These are phyloP conservation scores for Scotopteryx bipunctaria DNA, from an alignment of 2,888 invertebrate species.

Conservation along the genomic window DNA sequence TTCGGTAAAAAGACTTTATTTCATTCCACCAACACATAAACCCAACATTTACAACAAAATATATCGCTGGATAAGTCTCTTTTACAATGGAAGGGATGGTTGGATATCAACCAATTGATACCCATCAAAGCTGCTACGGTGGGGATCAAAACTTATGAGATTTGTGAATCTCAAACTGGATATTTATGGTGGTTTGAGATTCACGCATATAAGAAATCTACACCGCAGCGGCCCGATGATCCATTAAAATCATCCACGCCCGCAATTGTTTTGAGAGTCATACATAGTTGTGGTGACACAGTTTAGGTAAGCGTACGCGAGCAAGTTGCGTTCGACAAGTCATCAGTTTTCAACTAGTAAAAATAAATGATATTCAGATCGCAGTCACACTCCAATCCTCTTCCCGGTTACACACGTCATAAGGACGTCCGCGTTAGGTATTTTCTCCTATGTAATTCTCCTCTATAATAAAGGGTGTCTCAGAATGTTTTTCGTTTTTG, in stretches of 20 bases:
- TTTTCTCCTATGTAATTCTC: too few species aligned
- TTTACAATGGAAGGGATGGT: slow-evolving; percentile 18
- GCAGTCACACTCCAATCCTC: too few species aligned
- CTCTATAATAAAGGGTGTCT: too few species aligned
- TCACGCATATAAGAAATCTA: slow-evolving; percentile 1
- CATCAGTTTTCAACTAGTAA: not conserved
- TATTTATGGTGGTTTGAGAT: slow-evolving; percentile 17
- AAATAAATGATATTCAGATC: not conserved
- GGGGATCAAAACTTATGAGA: slow-evolving; percentile 2
- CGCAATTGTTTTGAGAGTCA: too few species aligned
- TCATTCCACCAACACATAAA: too few species aligned
- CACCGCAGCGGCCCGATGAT: too few species aligned
- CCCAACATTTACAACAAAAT: not conserved
- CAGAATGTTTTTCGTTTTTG: too few species aligned
- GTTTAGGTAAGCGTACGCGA: not conserved
- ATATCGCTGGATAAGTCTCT: slow-evolving; percentile 16
- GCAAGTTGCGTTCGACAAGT: not conserved
- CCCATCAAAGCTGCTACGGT: slow-evolving; percentile 18
- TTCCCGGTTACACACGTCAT: too few species aligned
- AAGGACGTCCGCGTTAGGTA: too few species aligned
- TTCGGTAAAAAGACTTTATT: too few species aligned
- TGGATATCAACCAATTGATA: slow-evolving; percentile 19
- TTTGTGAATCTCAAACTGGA: slow-evolving; percentile 13
- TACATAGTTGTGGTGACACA: not conserved
- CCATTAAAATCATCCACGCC: too few species aligned